Conservation (phyloP, 1,140 invertebrate genomes). For the Halyomorpha halys region DNA sequence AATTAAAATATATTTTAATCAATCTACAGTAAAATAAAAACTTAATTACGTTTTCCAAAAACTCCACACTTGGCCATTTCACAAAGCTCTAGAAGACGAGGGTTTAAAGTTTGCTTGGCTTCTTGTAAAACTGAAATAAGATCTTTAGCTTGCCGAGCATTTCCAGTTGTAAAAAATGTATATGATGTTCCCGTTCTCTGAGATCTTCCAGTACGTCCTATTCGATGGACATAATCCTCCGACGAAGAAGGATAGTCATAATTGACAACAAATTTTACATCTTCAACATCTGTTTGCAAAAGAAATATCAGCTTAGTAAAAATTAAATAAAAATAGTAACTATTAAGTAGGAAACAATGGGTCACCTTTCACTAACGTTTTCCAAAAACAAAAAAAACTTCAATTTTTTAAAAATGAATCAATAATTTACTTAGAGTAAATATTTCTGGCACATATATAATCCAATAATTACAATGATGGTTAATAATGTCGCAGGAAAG, state of each 20-base stretch:
- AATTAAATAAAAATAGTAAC: neutral
- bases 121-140: conserved; percentile 80
- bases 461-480: neutral
- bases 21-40: no score
- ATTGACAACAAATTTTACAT: conserved; percentile 98
- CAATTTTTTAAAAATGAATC: conserved; percentile 6
- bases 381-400: neutral
- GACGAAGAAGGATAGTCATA: conserved; percentile 97
- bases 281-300: conserved; percentile 71
- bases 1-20: no score
- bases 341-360: neutral
- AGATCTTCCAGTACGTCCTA: conserved; percentile 88
- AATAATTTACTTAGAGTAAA: neutral
- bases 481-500: no score
- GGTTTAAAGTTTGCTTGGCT: conserved; percentile 79
- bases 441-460: neutral
- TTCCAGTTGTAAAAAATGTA: conserved; percentile 89
- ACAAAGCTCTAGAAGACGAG: conserved; percentile 55
- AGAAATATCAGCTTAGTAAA: conserved; percentile 5
- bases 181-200: conserved; percentile 92
- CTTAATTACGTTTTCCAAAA: conserved; percentile 26
- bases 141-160: conserved; percentile 82
- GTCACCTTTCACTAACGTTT: neutral
- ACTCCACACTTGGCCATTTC: conserved; percentile 27
- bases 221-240: conserved; percentile 98